Base-by-base conservation (phyloP, 2,888 invertebrate species). In the Pherbina coryleti region DNA sequence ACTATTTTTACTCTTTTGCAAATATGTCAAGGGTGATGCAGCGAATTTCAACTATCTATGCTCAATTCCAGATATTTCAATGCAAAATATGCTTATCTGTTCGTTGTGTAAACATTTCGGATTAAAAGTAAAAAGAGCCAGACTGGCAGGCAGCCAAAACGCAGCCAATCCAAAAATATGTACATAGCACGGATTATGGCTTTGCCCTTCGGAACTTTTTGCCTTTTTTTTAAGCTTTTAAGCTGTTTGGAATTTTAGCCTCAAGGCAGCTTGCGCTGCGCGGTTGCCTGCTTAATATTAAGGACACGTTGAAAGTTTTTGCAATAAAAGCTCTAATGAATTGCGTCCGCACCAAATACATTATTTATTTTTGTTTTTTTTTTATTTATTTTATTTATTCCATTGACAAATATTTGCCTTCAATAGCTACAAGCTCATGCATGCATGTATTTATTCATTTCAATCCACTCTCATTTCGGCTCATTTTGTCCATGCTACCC, bases 81-180 rank as follows among this genome's bases (percentile, higher is more conserved):
- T 69, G 14, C 49, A 69, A 69, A 49, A 25, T 22, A 25, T 19
- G 22, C 25, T 28, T 1, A n/a, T n/a, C n/a, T n/a, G n/a, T 25
- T 14, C 25, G 22, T 69, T 51, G 69, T 69, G 51, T 34, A 17
- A 69, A 69, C 69, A 66, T 31, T 25, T 22, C 5, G 69, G 69
- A 49, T 51, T 51, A 51, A 69, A 69, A 69, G 69, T 51, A 51
- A 69, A 69, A 66, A 69, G 44, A 7, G 22, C 51, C 69, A 51
- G 69, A 49, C 69, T 69, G 69, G 69, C 69, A 69, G 51, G 19
- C 69, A 51, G 69, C 69, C 69, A 69, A 69, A 28, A 49, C 49
- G 49, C 28, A 69, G 22, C 34, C 31, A 66, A 66, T 34, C 25
- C 34, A 55, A 9, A 28, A 25, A 64, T 64, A 8, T 64, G 28